Evolutionary conservation across 2,113 vertebrate species (phyloP), one percentile per base, ranked within the genome.

Genomic region (Trematomus loennbergii): DNA sequence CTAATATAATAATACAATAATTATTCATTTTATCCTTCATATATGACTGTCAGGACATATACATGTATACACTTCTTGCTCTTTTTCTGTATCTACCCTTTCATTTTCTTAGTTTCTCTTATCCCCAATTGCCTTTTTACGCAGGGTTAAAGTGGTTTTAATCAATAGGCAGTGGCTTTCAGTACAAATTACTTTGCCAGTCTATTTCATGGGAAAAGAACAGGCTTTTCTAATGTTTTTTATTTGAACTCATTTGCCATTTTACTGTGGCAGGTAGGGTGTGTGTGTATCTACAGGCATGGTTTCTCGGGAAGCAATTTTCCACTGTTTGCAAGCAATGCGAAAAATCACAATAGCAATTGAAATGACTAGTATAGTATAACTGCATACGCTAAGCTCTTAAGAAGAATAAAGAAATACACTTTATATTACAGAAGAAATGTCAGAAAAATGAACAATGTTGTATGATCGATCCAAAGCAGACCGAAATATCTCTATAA

Each of bases 261-360:
- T 72, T 79, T 9, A 75, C 52, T 61, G 25, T 29, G 29, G 29
- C 29, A 29, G 29, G 36, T 71, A 22, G 16, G 63, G 13, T 60
- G 33, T 55, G 54, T 70, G 54, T 81, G 40, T 81, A 78, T 75
- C 43, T 78, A 46, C 50, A 52, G 12, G 25, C n/a, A 65, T 67
- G 25, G 55, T 59, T 69, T 84, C 50, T 33, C n/a, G 1, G 54
- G 48, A 78, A 68, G 66, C 36, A n/a, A 77, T 67, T 82, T 87
- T 64, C n/a, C 22, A 67, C 36, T 4, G 3, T 60, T 55, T 64
- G n/a, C 20, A 75, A 63, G 25, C 16, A 17, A 25, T 67, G 53
- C 52, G 69, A 77, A 29, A 76, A 75, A 78, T 53, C 12, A 45
- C 9, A 55, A 45, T 20, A 68, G 10, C 46, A 33, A 48, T 50